Percentiles rank a stretch among this genome's conserved stretches.
Conservation (phyloP, 2,888 invertebrate species). For the Fragum sueziense region DNA sequence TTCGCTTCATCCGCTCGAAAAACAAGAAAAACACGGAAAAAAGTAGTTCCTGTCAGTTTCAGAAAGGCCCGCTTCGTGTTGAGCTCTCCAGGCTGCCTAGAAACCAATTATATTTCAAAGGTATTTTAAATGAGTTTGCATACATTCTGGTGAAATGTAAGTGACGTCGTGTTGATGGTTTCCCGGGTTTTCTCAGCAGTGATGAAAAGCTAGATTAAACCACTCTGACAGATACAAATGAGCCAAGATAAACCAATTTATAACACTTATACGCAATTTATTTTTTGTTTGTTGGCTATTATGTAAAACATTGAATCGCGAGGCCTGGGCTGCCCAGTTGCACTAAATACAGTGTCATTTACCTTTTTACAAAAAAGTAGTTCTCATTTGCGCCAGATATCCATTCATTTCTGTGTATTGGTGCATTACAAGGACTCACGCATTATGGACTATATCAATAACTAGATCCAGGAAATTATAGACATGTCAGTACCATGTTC, state of each 20-base stretch:
- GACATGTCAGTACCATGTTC: no score
- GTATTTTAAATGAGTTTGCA: slow-evolving; percentile 65
- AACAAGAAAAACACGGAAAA: neutral
- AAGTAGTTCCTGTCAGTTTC: slow-evolving; percentile 20
- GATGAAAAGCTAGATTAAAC: slow-evolving; percentile 61
- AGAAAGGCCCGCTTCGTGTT: slow-evolving; percentile 1
- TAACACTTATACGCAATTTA: slow-evolving; percentile 20
- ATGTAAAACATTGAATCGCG: no score
- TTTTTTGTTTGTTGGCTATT: no score
- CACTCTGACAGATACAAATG: slow-evolving; percentile 63
- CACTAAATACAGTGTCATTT: no score
- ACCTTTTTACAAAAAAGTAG: no score
- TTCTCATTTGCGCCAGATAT: no score
- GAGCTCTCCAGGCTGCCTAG: slow-evolving; percentile 27
- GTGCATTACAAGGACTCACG: no score
- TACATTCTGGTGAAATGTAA: slow-evolving; percentile 55
- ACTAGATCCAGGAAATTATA: no score
- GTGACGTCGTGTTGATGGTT: slow-evolving; percentile 52
- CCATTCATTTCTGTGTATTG: no score
- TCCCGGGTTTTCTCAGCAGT: slow-evolving; percentile 29
- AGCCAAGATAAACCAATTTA: slow-evolving; percentile 64
- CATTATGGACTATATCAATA: no score
- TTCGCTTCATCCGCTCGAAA: slow-evolving; percentile 2
- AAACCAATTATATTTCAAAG: slow-evolving; percentile 65
- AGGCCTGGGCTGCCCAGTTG: no score